Percentiles rank a stretch among this genome's conserved stretches.
Evolutionary conservation across 1,140 invertebrate genomes (phyloP).

Genomic region (Cydia amplana): DNA sequence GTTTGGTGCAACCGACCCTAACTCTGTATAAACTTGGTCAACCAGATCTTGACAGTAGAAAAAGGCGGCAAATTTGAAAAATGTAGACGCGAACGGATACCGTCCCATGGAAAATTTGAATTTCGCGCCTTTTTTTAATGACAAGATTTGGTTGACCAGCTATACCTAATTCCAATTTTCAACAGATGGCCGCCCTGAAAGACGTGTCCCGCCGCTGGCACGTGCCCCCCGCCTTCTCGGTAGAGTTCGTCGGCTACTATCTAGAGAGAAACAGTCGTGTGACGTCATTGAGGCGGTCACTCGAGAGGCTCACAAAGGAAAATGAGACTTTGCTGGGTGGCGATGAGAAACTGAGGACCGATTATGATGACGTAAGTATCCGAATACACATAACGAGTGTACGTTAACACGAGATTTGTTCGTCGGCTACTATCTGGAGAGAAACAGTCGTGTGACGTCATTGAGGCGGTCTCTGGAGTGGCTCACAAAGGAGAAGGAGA

Average conservation of each 20-base stretch:
- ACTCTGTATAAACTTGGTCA: too few relatives aligned
- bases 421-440: conserved; percentile 95
- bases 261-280: conserved; percentile 90
- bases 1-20: too few relatives aligned
- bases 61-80: too few relatives aligned
- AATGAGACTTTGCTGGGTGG: conserved; percentile 86
- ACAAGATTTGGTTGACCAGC: too few relatives aligned
- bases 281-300: conserved; percentile 86
- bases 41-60: too few relatives aligned
- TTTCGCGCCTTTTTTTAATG: too few relatives aligned
- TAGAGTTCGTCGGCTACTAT: conserved; percentile 97
- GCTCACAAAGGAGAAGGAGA: conserved; percentile 85
- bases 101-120: too few relatives aligned
- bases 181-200: conserved; percentile 84
- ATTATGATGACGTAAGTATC: conserved; percentile 86
- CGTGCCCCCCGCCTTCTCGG: conserved; percentile 93
- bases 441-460: conserved; percentile 86
- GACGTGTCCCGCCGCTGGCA: conserved; percentile 96
- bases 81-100: too few relatives aligned
- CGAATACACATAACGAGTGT: too few relatives aligned
- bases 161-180: too few relatives aligned
- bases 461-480: conserved; percentile 89
- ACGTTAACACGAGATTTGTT: conserved; percentile 76
- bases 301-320: conserved; percentile 87
- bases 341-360: conserved; percentile 85